Percentiles rank a stretch among this genome's conserved stretches.
Evolutionary conservation across 2,113 vertebrate genomes (phyloP).

Genomic region (Platanista minor): DNA sequence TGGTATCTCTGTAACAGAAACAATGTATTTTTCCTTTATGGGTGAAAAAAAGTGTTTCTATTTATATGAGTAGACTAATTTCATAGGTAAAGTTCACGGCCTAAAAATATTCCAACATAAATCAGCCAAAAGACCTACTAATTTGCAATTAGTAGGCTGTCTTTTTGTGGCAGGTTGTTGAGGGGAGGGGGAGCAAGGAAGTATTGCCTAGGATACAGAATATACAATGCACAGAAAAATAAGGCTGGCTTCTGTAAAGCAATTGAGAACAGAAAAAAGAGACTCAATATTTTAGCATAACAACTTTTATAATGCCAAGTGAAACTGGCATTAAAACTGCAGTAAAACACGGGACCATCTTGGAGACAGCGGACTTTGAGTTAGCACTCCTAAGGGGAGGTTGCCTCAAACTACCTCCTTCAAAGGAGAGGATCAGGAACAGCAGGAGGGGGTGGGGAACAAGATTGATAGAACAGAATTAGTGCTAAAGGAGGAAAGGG

Average conservation of each 20-base stretch:
- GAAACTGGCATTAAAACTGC: neutral
- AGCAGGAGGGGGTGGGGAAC: neutral
- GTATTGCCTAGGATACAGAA: slow-evolving; percentile 33
- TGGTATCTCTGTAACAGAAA: neutral
- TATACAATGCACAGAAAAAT: neutral
- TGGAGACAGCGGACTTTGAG: neutral
- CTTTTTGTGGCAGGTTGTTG: neutral
- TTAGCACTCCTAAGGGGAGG: neutral
- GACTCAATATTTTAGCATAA: neutral
- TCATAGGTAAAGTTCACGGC: neutral
- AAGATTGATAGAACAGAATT: neutral
- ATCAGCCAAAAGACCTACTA: neutral
- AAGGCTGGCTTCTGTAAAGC: neutral
- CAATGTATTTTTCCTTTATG: neutral
- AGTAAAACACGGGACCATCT: neutral
- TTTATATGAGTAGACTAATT: neutral
- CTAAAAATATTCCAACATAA: neutral
- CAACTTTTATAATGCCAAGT: neutral
- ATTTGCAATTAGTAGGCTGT: neutral
- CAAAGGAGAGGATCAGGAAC: neutral
- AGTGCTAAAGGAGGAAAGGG: neutral
- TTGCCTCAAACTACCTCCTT: neutral
- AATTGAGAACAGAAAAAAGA: neutral
- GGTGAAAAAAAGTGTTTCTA: accelerated
- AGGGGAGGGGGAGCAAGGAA: neutral